phyloP scores from a whole-genome alignment of 2,797 vertebrate species.

The Crocidura indochinensis region DNA sequence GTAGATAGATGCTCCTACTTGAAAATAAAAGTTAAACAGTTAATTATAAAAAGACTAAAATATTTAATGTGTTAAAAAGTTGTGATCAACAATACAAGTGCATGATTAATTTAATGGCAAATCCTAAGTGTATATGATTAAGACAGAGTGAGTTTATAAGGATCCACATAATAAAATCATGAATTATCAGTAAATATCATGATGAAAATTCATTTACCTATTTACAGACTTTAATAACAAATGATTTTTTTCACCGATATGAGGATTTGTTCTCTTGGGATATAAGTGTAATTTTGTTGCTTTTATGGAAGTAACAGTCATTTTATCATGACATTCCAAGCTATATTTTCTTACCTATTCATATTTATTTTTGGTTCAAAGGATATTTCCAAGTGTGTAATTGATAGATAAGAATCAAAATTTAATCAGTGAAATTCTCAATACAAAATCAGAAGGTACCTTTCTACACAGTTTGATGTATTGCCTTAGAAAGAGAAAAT shows the following conservation, averaged over 20 bases:
- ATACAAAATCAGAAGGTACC: slow-evolving; percentile 63
- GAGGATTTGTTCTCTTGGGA: slow-evolving; percentile 20
- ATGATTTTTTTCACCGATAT: background rate
- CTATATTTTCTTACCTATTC: slow-evolving; percentile 58
- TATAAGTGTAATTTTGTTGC: slow-evolving; percentile 56
- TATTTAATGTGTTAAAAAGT: background rate
- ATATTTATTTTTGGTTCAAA: slow-evolving; percentile 64
- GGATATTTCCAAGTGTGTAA: slow-evolving; percentile 59
- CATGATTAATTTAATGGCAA: background rate
- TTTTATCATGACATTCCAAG: slow-evolving; percentile 56
- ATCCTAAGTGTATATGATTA: background rate
- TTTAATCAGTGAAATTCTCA: slow-evolving; percentile 78
- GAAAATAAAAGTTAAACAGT: background rate
- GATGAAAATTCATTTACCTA: background rate
- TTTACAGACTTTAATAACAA: slow-evolving; percentile 47
- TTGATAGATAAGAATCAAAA: slow-evolving; percentile 73
- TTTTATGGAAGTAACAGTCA: slow-evolving; percentile 69
- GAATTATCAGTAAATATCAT: background rate
- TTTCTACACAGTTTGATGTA: slow-evolving; percentile 52
- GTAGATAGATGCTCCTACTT: background rate
- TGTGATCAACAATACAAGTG: background rate
- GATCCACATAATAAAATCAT: background rate
- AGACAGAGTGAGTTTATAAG: accelerated
- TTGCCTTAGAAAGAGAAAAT: slow-evolving; percentile 74
- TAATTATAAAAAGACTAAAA: background rate